Conservation (phyloP, 2,797 vertebrate species). For the Brachymystax lenok region DNA sequence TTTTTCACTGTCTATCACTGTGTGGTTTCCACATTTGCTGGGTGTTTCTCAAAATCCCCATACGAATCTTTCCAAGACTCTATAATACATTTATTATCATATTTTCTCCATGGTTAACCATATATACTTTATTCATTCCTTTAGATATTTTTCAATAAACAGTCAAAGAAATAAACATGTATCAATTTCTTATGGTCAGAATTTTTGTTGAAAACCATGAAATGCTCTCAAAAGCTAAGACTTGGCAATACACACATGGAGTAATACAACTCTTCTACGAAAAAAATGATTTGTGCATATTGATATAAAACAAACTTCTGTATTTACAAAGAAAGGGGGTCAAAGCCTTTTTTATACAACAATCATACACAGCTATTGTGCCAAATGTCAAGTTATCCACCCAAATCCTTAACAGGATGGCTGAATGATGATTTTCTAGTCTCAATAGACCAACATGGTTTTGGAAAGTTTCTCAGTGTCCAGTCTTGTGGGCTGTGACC, state of each 20-base stretch:
- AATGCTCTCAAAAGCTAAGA: slow-evolving; percentile 32
- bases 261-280: background rate
- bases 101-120: slow-evolving; percentile 66
- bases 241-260: background rate
- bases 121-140: slow-evolving; percentile 53
- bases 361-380: background rate
- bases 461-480: slow-evolving; percentile 28
- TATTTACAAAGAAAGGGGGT: background rate
- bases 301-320: background rate
- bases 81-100: slow-evolving; percentile 65
- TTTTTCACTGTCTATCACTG: slow-evolving; percentile 70
- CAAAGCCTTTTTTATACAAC: background rate
- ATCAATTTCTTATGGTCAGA: slow-evolving; percentile 25
- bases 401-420: background rate
- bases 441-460: background rate
- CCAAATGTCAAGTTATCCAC: background rate
- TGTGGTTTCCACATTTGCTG: slow-evolving; percentile 63
- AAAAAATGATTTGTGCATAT: background rate
- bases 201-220: slow-evolving; percentile 33
- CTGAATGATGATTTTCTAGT: background rate
- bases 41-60: slow-evolving; percentile 61
- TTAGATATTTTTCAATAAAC: slow-evolving; percentile 56
- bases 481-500: slow-evolving; percentile 42
- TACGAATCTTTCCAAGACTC: slow-evolving; percentile 62
- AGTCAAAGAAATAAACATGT: slow-evolving; percentile 49